phyloP scores from a whole-genome alignment of 37 sponge, comb jelly and placozoan species.

The Agelas oroides region DNA sequence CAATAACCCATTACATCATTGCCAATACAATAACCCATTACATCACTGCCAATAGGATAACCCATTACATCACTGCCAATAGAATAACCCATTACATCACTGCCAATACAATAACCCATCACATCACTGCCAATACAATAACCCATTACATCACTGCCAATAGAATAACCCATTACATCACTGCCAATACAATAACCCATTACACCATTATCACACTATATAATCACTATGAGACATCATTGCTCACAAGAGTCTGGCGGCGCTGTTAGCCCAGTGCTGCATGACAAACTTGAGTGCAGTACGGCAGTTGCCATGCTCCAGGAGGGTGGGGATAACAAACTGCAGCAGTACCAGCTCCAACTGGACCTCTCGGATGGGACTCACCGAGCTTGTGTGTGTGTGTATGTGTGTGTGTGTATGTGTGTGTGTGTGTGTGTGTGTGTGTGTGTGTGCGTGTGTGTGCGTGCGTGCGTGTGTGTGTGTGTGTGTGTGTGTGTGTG shows the following conservation, averaged over 20 bases:
- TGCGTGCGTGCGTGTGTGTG: too few relatives aligned
- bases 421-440: too few relatives aligned
- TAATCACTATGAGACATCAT: not conserved
- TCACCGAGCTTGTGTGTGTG: constrained; percentile 35
- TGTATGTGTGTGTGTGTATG: too few relatives aligned
- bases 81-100: too few relatives aligned
- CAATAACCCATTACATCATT: not conserved
- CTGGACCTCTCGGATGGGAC: constrained; percentile 83
- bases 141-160: not conserved
- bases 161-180: too few relatives aligned
- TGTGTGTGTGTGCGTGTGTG: too few relatives aligned
- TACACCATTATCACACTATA: not conserved
- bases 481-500: too few relatives aligned
- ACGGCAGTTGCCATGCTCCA: constrained; percentile 90
- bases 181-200: too few relatives aligned
- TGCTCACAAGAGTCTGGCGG: constrained; percentile 79
- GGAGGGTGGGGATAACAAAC: constrained; percentile 88
- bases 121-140: not conserved
- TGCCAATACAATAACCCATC: too few relatives aligned
- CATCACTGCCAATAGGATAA: too few relatives aligned
- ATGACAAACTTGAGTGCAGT: constrained; percentile 70
- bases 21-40: constrained; percentile 21
- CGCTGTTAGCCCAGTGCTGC: constrained; percentile 61
- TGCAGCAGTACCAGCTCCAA: constrained; percentile 92
- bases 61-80: too few relatives aligned